These are phyloP conservation scores for Thymelicus sylvestris DNA, from an alignment of 2,888 invertebrate species.

Conservation along the genomic window DNA sequence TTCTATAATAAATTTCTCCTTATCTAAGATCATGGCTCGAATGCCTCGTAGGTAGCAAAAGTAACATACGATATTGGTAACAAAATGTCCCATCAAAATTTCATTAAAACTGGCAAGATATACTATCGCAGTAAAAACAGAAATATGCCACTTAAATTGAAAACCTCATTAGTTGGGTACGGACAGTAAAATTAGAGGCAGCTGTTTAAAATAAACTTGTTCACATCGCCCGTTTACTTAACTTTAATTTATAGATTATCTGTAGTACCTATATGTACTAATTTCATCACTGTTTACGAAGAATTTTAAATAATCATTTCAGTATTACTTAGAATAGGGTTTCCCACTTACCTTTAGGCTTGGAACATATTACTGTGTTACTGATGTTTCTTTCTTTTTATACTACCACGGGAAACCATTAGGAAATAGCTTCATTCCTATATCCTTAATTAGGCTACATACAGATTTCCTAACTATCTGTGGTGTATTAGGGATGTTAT, in stretches of 20 bases:
- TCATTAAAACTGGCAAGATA: constrained; percentile 30
- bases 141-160: constrained; percentile 30
- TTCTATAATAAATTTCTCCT: constrained; percentile 33
- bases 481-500: too few relatives aligned
- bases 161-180: constrained; percentile 33
- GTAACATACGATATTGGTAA: constrained; percentile 29
- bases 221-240: background rate
- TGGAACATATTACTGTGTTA: too few relatives aligned
- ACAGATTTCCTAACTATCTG: too few relatives aligned
- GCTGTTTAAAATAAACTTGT: constrained; percentile 14
- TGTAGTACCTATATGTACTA: too few relatives aligned
- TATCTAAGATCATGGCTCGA: constrained; percentile 27
- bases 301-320: too few relatives aligned
- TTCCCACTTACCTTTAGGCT: too few relatives aligned
- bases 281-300: too few relatives aligned
- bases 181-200: constrained; percentile 33
- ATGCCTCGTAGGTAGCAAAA: constrained; percentile 32
- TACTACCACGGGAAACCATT: too few relatives aligned
- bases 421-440: too few relatives aligned
- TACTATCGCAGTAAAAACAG: constrained; percentile 33
- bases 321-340: too few relatives aligned
- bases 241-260: constrained; percentile 1
- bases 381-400: too few relatives aligned
- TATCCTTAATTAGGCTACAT: too few relatives aligned
- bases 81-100: constrained; percentile 32